A percentile compares a stretch with the other conserved stretches of the same genome.
Evolutionary conservation across 2,797 vertebrate species (phyloP).

Genomic region (Coregonus suidteri): DNA sequence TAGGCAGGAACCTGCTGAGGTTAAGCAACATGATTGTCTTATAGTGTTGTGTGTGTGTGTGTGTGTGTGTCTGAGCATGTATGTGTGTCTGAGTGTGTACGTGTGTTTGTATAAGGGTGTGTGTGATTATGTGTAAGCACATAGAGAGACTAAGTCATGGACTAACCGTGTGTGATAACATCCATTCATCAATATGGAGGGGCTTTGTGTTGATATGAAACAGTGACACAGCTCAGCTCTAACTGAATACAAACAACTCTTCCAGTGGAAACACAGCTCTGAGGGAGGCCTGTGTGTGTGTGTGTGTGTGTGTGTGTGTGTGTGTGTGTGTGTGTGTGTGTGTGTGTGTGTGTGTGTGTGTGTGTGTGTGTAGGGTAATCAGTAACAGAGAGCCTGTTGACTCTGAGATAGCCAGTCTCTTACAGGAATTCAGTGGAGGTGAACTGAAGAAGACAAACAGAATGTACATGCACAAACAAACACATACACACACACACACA

Average conservation of each 20-base stretch:
- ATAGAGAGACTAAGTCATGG: conserved; percentile 6
- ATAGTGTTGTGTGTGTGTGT: conserved; percentile 4
- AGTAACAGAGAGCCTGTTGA: conserved; percentile 29
- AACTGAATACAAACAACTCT: background rate
- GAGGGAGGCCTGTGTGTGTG: background rate
- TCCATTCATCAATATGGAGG: conserved; percentile 42
- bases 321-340: background rate
- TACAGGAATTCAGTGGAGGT: conserved; percentile 12
- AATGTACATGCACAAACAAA: conserved; percentile 38
- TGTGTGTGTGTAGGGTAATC: conserved; percentile 21
- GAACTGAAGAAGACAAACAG: background rate
- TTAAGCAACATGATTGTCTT: conserved; percentile 17
- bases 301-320: conserved; percentile 1
- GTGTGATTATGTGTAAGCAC: background rate
- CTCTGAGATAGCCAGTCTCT: background rate
- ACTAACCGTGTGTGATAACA: conserved; percentile 21
- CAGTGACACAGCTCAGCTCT: background rate
- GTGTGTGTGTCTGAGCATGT: background rate
- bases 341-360: background rate
- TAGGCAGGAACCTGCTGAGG: conserved; percentile 31
- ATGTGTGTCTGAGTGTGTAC: too few relatives aligned
- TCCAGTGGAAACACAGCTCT: background rate
- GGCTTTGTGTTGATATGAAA: background rate
- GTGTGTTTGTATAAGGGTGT: background rate
- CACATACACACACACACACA: conserved; percentile 52